phyloP scores from a whole-genome alignment of 2,888 invertebrate species.

The Mylabris sibirica region DNA sequence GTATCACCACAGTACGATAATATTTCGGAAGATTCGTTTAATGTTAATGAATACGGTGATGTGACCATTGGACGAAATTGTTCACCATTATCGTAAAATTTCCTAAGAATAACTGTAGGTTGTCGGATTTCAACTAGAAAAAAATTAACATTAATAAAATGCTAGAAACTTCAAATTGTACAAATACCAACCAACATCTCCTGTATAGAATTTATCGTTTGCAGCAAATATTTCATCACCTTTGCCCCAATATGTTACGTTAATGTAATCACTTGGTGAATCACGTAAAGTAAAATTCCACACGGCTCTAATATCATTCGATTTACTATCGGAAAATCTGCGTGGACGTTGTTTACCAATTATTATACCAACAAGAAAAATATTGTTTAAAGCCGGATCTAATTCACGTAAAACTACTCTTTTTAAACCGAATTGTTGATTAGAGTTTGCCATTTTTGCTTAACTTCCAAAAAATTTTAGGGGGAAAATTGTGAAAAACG shows the following conservation, averaged over 20 bases:
- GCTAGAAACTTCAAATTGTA: not conserved
- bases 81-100: slow-evolving; percentile 66
- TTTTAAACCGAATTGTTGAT: slow-evolving; percentile 44
- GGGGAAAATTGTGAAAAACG: not conserved
- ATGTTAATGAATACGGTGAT: slow-evolving; percentile 69
- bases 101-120: slow-evolving; percentile 68
- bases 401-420: slow-evolving; percentile 51
- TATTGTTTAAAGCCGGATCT: slow-evolving; percentile 50
- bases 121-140: slow-evolving; percentile 72
- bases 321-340: slow-evolving; percentile 63
- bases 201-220: slow-evolving; percentile 71
- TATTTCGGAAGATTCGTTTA: slow-evolving; percentile 72
- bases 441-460: slow-evolving; percentile 32
- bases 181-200: slow-evolving; percentile 69
- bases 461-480: not conserved
- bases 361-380: slow-evolving; percentile 66
- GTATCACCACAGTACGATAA: slow-evolving; percentile 66
- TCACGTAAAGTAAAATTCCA: slow-evolving; percentile 81
- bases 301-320: slow-evolving; percentile 70
- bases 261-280: slow-evolving; percentile 74
- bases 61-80: slow-evolving; percentile 71
- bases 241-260: slow-evolving; percentile 79
- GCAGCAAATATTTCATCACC: slow-evolving; percentile 69
- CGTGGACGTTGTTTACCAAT: slow-evolving; percentile 72
- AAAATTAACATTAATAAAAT: not conserved